Conservation (phyloP, 2,113 vertebrate genomes). For the Mirza zaza region DNA sequence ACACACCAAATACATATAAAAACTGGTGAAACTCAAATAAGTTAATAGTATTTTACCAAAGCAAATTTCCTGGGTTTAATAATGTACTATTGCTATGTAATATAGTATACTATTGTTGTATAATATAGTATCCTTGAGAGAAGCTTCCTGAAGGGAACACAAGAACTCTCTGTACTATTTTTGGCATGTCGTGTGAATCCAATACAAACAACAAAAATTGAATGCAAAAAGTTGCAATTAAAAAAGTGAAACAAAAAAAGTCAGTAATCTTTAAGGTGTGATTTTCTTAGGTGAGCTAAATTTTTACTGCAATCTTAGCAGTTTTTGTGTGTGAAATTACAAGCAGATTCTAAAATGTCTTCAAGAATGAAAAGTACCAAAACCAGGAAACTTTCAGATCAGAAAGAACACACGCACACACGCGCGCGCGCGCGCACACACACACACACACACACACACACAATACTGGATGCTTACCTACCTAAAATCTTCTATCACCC, state of each 20-base stretch:
- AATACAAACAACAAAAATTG: background rate
- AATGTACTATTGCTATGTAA: background rate
- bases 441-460: background rate
- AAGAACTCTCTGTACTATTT: background rate
- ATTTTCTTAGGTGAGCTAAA: background rate
- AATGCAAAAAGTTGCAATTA: background rate
- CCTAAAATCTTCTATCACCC: conserved; percentile 83
- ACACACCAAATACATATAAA: background rate
- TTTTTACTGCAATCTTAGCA: background rate
- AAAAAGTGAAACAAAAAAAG: background rate
- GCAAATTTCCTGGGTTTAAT: background rate
- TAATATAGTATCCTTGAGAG: background rate
- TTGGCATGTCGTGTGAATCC: background rate
- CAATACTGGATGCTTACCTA: background rate
- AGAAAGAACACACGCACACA: background rate
- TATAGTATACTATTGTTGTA: background rate
- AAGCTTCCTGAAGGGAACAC: background rate
- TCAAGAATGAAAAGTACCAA: background rate
- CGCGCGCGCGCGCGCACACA: no score
- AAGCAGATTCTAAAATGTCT: background rate
- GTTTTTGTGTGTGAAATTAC: background rate
- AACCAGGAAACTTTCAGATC: background rate
- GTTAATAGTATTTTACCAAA: background rate
- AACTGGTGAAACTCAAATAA: background rate
- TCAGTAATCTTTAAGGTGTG: background rate